Evolutionary conservation across 2,797 vertebrate genomes (phyloP).

Genomic region (Xenops minutus): DNA sequence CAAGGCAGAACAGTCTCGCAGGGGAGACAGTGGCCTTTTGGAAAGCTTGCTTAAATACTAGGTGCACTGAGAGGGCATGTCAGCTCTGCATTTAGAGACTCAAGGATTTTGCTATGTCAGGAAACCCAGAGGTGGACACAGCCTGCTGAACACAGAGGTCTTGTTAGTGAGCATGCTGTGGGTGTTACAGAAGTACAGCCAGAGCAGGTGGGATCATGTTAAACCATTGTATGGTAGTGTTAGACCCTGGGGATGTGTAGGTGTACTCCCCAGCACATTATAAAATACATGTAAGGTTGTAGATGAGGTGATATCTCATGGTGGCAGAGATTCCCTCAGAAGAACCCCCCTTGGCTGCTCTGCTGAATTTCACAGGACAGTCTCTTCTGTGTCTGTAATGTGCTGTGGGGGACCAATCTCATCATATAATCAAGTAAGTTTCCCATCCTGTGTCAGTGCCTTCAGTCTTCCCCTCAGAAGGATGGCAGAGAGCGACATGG

Average conservation of each 20-base stretch:
- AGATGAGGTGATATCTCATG: neutral
- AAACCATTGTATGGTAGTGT: neutral
- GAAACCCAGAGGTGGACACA: neutral
- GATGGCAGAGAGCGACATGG: neutral
- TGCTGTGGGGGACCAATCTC: neutral
- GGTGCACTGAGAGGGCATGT: neutral
- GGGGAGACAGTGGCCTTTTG: neutral
- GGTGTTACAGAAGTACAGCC: neutral
- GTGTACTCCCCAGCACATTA: neutral
- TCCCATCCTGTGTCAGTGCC: fast-evolving
- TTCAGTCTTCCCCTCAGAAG: neutral
- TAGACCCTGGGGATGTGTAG: neutral
- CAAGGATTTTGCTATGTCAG: neutral
- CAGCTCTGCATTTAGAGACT: neutral
- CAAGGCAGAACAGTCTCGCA: neutral
- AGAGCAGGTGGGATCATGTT: neutral
- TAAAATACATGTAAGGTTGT: neutral
- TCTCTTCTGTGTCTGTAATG: neutral
- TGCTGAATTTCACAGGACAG: neutral
- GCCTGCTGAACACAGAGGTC: neutral
- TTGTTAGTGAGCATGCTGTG: neutral
- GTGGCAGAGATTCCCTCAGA: neutral
- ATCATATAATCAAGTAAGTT: neutral
- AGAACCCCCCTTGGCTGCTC: fast-evolving
- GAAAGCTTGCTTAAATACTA: neutral